Evolutionary conservation across 2,888 invertebrate genomes (phyloP), one percentile per base, ranked within the genome.

Genomic region (Nymphalis polychloros): DNA sequence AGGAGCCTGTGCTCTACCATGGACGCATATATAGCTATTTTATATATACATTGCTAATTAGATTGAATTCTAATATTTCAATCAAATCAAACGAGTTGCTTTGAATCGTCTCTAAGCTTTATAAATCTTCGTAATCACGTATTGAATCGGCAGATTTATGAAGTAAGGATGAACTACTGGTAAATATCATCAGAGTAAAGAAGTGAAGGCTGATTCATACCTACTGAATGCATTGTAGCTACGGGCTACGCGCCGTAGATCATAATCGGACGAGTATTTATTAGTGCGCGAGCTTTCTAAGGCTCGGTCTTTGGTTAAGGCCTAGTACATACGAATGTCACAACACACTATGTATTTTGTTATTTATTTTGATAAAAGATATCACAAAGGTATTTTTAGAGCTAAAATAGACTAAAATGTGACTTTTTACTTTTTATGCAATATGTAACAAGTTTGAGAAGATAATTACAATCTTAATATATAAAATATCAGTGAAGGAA

Each of bases 201-300:
- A 75, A 75, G 72, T 71, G 75, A 74, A 65, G 73, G 73, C 76
- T 75, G 78, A 77, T 78, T 78, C 77, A 77, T 77, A 73, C 72
- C 59, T 69, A 77, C 78, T 78, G 78, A 77, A 80, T 77, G 81
- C 79, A 79, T 77, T 79, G 84, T 86, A 81, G 88, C 90, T 90
- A 88, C 90, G 88, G 90, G 89, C 90, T 91, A 90, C 90, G 90
- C 85, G 86, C 83, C 89, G 91, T 91, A 92, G 92, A 92, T 92
- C 91, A 92, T 89, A 90, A 91, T 91, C 91, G 83, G 87, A 87
- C 86, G 84, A 85, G 86, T 90, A 90, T 92, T 91, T 92, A 91
- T 90, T 87, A 86, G 87, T 84, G 82, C 79, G 83, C 81, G 81
- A 85, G 85, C 90, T 92, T 90, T 91, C 90, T 90, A 89, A 83